A percentile compares a stretch with the other conserved stretches of the same genome.
These are phyloP conservation scores for Tyrannus savana DNA, from an alignment of 2,113 vertebrate species.

Conservation along the genomic window DNA sequence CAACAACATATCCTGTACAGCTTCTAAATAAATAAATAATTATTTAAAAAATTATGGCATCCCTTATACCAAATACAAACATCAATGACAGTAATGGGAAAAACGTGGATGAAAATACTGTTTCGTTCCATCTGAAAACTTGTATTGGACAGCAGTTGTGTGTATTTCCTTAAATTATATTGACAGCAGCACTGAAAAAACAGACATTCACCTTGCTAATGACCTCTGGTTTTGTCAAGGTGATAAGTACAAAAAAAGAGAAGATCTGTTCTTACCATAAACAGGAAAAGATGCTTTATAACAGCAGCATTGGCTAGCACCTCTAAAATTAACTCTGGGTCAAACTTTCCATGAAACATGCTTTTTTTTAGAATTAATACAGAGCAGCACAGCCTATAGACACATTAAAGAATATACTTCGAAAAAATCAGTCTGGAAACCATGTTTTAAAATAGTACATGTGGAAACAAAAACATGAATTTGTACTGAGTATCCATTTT, in stretches of 20 bases:
- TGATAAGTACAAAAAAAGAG: neutral
- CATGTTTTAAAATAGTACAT: slow-evolving; percentile 1
- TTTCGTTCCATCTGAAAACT: neutral
- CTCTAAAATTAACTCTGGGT: slow-evolving; percentile 54
- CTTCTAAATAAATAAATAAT: neutral
- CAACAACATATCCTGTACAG: neutral
- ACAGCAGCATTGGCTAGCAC: slow-evolving; percentile 27
- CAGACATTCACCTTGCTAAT: slow-evolving; percentile 32
- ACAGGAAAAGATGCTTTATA: slow-evolving; percentile 43
- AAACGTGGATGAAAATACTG: neutral
- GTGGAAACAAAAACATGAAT: slow-evolving; percentile 1
- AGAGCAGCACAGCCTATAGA: neutral
- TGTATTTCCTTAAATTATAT: neutral
- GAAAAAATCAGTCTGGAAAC: neutral
- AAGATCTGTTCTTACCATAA: slow-evolving; percentile 43
- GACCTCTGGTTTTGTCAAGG: slow-evolving; percentile 45
- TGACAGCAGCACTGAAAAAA: slow-evolving; percentile 1
- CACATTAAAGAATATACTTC: neutral
- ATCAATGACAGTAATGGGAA: neutral
- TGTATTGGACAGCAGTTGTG: neutral
- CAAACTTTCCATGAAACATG: slow-evolving; percentile 34
- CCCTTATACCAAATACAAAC: neutral
- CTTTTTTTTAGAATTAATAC: slow-evolving; percentile 38
- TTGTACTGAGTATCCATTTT: neutral
- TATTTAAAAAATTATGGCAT: neutral